These are phyloP conservation scores for Malacosoma neustria DNA, from an alignment of 2,888 invertebrate species.

Conservation along the genomic window DNA sequence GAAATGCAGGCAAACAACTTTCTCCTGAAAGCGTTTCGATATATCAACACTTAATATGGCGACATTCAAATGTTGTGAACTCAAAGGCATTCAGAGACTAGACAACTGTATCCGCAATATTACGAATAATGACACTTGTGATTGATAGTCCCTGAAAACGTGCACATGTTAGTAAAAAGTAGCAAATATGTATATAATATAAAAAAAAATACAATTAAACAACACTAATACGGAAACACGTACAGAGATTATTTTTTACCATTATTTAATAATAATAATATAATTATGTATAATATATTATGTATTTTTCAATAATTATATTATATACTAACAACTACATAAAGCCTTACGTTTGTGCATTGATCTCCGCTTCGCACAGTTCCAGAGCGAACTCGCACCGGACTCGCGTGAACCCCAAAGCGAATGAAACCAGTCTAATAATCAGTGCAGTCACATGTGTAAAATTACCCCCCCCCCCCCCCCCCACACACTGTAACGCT, in stretches of 20 bases:
- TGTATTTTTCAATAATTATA: constrained; percentile 13
- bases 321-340: constrained; percentile 58
- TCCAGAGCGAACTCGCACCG: constrained; percentile 8
- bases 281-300: constrained; percentile 17
- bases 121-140: no score
- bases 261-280: constrained; percentile 20
- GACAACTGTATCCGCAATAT: no score
- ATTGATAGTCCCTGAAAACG: not conserved
- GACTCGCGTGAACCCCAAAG: constrained; percentile 6
- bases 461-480: constrained; percentile 2
- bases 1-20: no score
- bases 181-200: not conserved
- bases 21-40: no score
- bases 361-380: constrained; percentile 25
- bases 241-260: constrained; percentile 36
- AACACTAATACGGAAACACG: constrained; percentile 41
- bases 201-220: constrained; percentile 10
- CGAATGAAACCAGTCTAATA: no score
- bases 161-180: not conserved
- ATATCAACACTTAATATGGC: no score
- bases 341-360: constrained; percentile 63
- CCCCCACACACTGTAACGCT: not conserved
- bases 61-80: no score
- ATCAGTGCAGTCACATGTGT: no score
- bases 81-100: no score